A percentile compares a stretch with the other conserved stretches of the same genome.
Evolutionary conservation across 2,888 invertebrate genomes (phyloP).

Genomic region (Acanthosepion lycidas): DNA sequence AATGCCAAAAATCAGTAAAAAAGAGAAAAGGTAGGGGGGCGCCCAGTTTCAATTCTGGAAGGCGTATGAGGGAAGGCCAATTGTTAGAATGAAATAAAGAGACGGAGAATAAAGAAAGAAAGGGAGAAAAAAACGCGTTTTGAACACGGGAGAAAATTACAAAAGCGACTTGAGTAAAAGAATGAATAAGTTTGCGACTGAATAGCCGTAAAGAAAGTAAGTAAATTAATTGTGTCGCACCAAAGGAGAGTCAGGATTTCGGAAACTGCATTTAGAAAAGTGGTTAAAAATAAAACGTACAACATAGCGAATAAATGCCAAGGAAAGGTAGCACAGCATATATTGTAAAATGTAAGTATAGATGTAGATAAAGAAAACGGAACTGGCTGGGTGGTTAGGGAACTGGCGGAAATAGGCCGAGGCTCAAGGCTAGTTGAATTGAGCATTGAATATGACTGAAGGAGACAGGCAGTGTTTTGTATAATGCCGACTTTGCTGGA

Average conservation of each 20-base stretch:
- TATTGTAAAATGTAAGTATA: not conserved
- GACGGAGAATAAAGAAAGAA: not conserved
- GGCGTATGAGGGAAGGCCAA: not conserved
- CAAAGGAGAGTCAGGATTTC: not conserved
- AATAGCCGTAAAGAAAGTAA: not conserved
- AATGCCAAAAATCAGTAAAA: too few relatives aligned
- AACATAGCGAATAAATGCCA: not conserved
- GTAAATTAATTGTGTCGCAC: not conserved
- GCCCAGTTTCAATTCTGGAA: not conserved
- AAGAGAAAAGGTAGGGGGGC: not conserved
- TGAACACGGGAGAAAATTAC: not conserved
- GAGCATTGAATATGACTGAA: not conserved
- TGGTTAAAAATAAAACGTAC: not conserved
- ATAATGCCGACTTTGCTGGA: not conserved
- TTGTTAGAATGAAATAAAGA: not conserved
- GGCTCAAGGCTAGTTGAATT: not conserved
- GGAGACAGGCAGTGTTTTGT: slow-evolving; percentile 13
- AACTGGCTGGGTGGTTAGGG: not conserved
- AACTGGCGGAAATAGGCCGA: not conserved
- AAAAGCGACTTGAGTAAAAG: not conserved
- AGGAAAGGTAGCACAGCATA: not conserved
- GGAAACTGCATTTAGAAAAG: not conserved
- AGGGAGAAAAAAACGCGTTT: not conserved
- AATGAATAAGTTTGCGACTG: not conserved
- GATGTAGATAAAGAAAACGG: not conserved